Evolutionary conservation across 37 sponge, comb jelly and placozoan species (phyloP).

Genomic region (Oopsacas minuta): DNA sequence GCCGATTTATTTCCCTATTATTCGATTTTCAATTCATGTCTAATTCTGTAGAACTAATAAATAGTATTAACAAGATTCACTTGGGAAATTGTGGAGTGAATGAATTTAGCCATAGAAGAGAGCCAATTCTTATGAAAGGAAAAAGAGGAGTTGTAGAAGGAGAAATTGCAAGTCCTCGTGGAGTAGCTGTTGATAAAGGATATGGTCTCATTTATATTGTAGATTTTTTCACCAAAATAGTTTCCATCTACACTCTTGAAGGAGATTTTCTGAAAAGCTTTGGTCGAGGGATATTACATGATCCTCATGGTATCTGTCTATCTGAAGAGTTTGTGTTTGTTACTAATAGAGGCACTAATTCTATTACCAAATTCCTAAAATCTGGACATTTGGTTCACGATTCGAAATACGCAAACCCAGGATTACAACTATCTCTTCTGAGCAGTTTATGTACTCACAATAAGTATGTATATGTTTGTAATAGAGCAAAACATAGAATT

Average conservation of each 20-base stretch:
- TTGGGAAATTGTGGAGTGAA: background rate
- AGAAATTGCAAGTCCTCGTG: background rate
- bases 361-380: background rate
- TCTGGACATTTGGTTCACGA: background rate
- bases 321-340: conserved; percentile 6
- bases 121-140: background rate
- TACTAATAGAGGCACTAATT: background rate
- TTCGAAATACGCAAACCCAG: background rate
- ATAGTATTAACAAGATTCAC: background rate
- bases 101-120: background rate
- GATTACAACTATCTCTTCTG: background rate
- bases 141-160: background rate
- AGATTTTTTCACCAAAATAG: background rate
- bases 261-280: background rate
- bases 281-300: background rate
- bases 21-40: background rate
- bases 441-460: background rate
- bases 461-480: background rate
- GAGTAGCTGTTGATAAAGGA: background rate
- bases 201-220: background rate
- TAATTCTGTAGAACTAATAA: background rate
- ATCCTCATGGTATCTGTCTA: conserved; percentile 7
- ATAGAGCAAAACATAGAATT: background rate
- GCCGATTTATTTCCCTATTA: background rate
- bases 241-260: background rate